These are phyloP conservation scores for Mythimna lalbum DNA, from an alignment of 2,888 invertebrate genomes.

Conservation along the genomic window DNA sequence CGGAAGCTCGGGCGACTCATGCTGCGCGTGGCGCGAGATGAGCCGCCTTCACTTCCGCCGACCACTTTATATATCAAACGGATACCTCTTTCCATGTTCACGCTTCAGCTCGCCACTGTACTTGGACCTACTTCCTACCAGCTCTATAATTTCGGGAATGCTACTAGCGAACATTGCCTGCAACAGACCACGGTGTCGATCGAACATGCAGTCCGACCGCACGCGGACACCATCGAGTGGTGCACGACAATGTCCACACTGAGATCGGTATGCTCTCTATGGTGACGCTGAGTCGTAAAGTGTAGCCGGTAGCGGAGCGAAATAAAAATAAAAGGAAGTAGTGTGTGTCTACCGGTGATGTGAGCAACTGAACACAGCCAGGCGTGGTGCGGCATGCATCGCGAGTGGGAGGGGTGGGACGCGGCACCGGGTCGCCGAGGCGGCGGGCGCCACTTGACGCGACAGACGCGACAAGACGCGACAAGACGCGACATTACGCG, in stretches of 20 bases:
- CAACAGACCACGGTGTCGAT: slow-evolving; percentile 92
- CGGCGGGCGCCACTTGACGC: slow-evolving; percentile 59
- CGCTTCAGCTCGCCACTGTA: slow-evolving; percentile 99
- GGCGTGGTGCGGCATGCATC: slow-evolving; percentile 89
- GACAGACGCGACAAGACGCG: slow-evolving; percentile 40
- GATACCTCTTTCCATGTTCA: slow-evolving; percentile 99
- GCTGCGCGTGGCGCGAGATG: slow-evolving; percentile 77
- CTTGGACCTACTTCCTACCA: slow-evolving; percentile 99
- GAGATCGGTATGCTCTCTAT: slow-evolving; percentile 85
- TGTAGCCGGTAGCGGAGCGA: slow-evolving; percentile 89
- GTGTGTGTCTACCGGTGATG: slow-evolving; percentile 90
- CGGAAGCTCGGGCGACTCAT: slow-evolving; percentile 86
- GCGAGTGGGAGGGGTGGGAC: slow-evolving; percentile 87
- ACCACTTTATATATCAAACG: slow-evolving; percentile 86
- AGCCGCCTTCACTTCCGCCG: slow-evolving; percentile 87
- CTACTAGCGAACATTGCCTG: slow-evolving; percentile 99
- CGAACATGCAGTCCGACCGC: slow-evolving; percentile 80
- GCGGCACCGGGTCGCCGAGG: slow-evolving; percentile 80
- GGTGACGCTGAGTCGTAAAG: slow-evolving; percentile 84
- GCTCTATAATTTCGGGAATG: slow-evolving; percentile 99
- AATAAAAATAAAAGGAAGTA: slow-evolving; percentile 86
- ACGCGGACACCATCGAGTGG: slow-evolving; percentile 88
- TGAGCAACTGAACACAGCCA: slow-evolving; percentile 91
- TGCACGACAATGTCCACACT: slow-evolving; percentile 90
- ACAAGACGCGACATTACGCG: slow-evolving; percentile 40